Conservation (phyloP, 2,797 vertebrate species). For the Tarsius wallacei region DNA sequence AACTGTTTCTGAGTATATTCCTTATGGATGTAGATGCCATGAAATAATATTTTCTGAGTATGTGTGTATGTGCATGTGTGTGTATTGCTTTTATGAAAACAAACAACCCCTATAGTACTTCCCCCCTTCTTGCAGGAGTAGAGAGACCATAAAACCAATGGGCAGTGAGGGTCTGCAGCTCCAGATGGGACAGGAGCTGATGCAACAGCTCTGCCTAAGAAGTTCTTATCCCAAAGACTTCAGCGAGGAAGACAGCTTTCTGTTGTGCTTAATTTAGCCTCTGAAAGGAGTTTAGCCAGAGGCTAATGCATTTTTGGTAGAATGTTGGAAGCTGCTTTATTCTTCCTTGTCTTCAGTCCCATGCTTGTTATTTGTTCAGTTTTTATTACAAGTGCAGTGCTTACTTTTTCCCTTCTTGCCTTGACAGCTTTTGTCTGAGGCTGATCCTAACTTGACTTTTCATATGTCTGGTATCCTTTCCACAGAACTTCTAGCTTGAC, state of each 20-base stretch:
- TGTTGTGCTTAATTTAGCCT: neutral
- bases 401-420: slow-evolving; percentile 21
- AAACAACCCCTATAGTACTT: neutral
- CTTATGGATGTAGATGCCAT: neutral
- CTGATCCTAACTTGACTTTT: neutral
- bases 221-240: neutral
- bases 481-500: neutral
- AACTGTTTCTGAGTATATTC: neutral
- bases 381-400: neutral
- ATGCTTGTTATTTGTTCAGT: neutral
- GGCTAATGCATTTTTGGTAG: neutral
- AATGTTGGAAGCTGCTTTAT: neutral
- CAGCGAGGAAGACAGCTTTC: neutral
- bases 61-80: neutral
- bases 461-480: neutral
- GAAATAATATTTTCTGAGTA: neutral
- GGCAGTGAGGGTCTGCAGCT: neutral
- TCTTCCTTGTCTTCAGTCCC: neutral
- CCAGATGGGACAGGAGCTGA: neutral
- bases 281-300: neutral
- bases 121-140: neutral
- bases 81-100: slow-evolving; percentile 10
- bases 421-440: neutral
- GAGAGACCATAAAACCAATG: neutral
- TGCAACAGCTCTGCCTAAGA: neutral